phyloP scores from a whole-genome alignment of 2,888 invertebrate species.

The Platypus cylindrus region DNA sequence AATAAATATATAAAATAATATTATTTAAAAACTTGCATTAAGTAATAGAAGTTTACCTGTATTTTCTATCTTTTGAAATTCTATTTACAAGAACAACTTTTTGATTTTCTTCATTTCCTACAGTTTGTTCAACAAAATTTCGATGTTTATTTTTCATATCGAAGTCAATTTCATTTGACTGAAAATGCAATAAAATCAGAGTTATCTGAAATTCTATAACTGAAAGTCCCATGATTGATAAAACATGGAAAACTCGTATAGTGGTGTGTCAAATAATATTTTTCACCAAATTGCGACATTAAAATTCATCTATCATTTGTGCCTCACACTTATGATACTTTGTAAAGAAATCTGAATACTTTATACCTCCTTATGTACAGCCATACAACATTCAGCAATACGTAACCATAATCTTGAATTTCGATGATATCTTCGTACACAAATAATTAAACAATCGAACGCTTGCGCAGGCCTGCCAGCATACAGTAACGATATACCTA shows the following conservation, averaged over 20 bases:
- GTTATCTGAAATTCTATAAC: no score
- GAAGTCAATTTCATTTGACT: constrained; percentile 51
- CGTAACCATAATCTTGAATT: constrained; percentile 87
- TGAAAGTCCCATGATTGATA: no score
- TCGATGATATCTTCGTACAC: constrained; percentile 71
- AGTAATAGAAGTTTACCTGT: constrained; percentile 30
- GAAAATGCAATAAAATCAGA: constrained; percentile 13
- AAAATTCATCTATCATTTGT: no score
- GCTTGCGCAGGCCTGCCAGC: constrained; percentile 71
- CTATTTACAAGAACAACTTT: constrained; percentile 48
- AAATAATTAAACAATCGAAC: constrained; percentile 82
- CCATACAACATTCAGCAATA: constrained; percentile 84
- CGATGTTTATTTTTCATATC: constrained; percentile 44
- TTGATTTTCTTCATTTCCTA: constrained; percentile 45
- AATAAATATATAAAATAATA: neutral
- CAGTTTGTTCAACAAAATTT: constrained; percentile 45
- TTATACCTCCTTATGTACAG: constrained; percentile 42
- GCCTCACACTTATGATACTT: no score
- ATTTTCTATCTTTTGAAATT: constrained; percentile 41
- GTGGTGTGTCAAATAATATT: no score
- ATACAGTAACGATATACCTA: constrained; percentile 72
- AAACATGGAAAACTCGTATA: no score
- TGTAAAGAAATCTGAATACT: constrained; percentile 6
- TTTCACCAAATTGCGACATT: no score
- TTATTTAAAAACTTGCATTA: neutral